phyloP scores from a whole-genome alignment of 2,888 invertebrate species.

The Latrodectus elegans region DNA sequence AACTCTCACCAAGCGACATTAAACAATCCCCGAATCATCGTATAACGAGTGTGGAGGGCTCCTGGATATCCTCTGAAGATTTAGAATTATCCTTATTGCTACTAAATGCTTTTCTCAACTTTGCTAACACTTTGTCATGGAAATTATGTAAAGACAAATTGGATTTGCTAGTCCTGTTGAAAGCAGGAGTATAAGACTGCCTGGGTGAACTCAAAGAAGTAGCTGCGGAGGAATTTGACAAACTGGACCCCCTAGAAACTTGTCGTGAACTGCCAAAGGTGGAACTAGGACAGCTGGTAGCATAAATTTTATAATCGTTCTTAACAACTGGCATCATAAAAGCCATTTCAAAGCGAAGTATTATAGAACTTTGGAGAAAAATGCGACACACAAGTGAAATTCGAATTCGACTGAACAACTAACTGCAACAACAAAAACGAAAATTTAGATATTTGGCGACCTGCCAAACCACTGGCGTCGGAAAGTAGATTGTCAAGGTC shows the following conservation, averaged over 20 bases:
- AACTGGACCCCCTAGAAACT: slow-evolving; percentile 75
- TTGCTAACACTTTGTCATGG: slow-evolving; percentile 86
- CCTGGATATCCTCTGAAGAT: slow-evolving; percentile 17
- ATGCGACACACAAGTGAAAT: not conserved
- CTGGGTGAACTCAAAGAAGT: slow-evolving; percentile 58
- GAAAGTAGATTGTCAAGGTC: no score
- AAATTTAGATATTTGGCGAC: no score
- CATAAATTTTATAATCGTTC: slow-evolving; percentile 94
- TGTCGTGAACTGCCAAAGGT: slow-evolving; percentile 74
- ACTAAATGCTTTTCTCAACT: slow-evolving; percentile 83
- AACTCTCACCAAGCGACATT: no score
- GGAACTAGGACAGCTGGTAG: slow-evolving; percentile 79
- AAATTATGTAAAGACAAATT: slow-evolving; percentile 84
- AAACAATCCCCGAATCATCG: no score
- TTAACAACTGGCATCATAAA: slow-evolving; percentile 96
- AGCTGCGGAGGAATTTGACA: slow-evolving; percentile 72
- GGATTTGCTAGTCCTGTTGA: slow-evolving; percentile 49
- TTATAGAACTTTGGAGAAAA: not conserved
- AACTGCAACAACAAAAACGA: no score
- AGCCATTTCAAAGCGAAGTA: slow-evolving; percentile 80
- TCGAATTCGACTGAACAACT: no score
- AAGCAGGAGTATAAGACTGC: slow-evolving; percentile 45
- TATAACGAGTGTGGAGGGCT: not conserved
- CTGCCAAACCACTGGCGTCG: no score
- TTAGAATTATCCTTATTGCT: slow-evolving; percentile 76